phyloP scores from a whole-genome alignment of 2,797 vertebrate genomes.

The Cuniculus paca region DNA sequence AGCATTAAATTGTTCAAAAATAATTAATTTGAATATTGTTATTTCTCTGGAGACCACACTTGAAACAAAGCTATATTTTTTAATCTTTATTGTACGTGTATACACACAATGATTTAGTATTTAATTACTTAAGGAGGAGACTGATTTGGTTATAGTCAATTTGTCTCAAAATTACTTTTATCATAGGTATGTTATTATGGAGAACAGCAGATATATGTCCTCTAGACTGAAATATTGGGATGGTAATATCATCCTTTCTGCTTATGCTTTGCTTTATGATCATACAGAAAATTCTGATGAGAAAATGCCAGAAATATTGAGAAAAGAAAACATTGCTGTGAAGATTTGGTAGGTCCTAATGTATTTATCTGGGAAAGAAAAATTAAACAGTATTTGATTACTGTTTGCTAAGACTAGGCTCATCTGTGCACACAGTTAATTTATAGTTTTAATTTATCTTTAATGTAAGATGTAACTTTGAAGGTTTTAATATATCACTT shows the following conservation, averaged over 20 bases:
- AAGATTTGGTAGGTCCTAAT: constrained; percentile 87
- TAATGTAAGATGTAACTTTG: constrained; percentile 90
- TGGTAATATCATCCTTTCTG: constrained; percentile 85
- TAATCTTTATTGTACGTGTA: not conserved
- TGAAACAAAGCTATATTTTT: constrained; percentile 64
- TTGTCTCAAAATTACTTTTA: constrained; percentile 81
- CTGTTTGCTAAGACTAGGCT: constrained; percentile 83
- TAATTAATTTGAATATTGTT: not conserved
- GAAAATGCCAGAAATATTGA: constrained; percentile 85
- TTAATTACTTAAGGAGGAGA: constrained; percentile 60
- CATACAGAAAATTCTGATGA: constrained; percentile 86
- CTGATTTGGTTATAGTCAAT: constrained; percentile 54
- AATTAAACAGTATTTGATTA: constrained; percentile 89
- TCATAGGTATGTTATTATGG: constrained; percentile 83
- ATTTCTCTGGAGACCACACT: constrained; percentile 58
- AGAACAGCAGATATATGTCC: constrained; percentile 87
- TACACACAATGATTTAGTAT: not conserved
- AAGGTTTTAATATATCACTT: constrained; percentile 89
- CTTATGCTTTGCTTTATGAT: constrained; percentile 88
- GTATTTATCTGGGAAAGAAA: constrained; percentile 85
- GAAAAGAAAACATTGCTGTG: constrained; percentile 85
- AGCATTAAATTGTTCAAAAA: not conserved
- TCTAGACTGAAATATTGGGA: constrained; percentile 89
- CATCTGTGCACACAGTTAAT: constrained; percentile 90
- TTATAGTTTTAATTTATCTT: constrained; percentile 93